phyloP scores from a whole-genome alignment of 1,140 invertebrate species.

The Ladona fulva region DNA sequence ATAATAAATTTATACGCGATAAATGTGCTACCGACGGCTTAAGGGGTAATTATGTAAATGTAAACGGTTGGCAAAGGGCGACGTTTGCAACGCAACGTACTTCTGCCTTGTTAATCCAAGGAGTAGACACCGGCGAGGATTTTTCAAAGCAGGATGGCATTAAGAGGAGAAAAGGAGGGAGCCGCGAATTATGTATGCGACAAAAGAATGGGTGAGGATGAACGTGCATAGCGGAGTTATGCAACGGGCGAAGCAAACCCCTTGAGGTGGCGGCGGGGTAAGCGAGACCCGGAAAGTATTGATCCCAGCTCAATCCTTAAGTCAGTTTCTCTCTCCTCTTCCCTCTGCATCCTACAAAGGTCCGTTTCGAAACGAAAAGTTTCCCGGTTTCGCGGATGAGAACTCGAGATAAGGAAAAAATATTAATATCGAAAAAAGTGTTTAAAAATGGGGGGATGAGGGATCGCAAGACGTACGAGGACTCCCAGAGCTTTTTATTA shows the following conservation, averaged over 20 bases:
- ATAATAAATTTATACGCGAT: no score
- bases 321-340: not conserved
- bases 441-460: not conserved
- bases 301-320: not conserved
- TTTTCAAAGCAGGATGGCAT: no score
- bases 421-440: no score
- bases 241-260: not conserved
- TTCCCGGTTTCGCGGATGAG: not conserved
- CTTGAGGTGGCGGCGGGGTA: not conserved
- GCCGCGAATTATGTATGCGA: no score
- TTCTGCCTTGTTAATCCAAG: no score
- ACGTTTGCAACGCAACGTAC: no score
- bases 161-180: no score
- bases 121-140: no score
- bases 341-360: not conserved
- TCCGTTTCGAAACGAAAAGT: constrained; percentile 9
- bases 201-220: no score
- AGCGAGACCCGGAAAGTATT: constrained; percentile 1
- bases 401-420: not conserved
- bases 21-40: no score
- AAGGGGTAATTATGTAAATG: no score
- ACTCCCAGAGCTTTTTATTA: not conserved
- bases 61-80: no score
- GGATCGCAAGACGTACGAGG: not conserved
- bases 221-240: not conserved